phyloP scores from a whole-genome alignment of 2,888 invertebrate genomes.

The Ennomos fuscantarius region DNA sequence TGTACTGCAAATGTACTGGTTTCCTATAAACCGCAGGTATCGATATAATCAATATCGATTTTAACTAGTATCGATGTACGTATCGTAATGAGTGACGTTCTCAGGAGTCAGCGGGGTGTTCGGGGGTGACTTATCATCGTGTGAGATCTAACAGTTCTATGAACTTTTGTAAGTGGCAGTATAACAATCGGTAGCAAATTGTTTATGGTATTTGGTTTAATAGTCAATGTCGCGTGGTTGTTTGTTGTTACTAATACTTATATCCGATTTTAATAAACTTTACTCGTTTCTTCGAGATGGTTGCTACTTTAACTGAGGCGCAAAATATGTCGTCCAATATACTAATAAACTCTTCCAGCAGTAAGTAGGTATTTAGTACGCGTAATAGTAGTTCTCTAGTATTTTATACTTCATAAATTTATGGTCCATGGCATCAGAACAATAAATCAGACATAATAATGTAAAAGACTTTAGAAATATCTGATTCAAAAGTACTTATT shows the following conservation, averaged over 20 bases:
- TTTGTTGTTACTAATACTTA: slow-evolving; percentile 46
- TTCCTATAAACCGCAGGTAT: slow-evolving; percentile 71
- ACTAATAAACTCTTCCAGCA: no score
- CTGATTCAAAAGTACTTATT: no score
- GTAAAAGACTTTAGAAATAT: no score
- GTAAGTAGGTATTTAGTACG: no score
- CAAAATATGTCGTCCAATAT: no score
- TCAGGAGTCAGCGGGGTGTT: slow-evolving; percentile 70
- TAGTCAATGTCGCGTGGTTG: slow-evolving; percentile 43
- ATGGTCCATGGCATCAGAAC: no score
- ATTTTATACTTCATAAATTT: no score
- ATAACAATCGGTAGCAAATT: slow-evolving; percentile 46
- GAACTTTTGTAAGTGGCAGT: slow-evolving; percentile 44
- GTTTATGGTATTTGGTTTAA: slow-evolving; percentile 53
- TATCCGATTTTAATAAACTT: no score
- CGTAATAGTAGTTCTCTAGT: no score
- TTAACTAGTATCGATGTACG: slow-evolving; percentile 58
- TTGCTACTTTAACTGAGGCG: no score
- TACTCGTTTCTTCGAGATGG: no score
- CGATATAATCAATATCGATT: slow-evolving; percentile 71
- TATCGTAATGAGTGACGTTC: slow-evolving; percentile 76
- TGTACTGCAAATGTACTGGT: slow-evolving; percentile 42
- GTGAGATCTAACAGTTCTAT: slow-evolving; percentile 75
- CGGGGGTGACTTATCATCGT: slow-evolving; percentile 75
- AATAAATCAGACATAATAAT: no score